phyloP scores from a whole-genome alignment of 1,140 invertebrate genomes.

The Formica exsecta region DNA sequence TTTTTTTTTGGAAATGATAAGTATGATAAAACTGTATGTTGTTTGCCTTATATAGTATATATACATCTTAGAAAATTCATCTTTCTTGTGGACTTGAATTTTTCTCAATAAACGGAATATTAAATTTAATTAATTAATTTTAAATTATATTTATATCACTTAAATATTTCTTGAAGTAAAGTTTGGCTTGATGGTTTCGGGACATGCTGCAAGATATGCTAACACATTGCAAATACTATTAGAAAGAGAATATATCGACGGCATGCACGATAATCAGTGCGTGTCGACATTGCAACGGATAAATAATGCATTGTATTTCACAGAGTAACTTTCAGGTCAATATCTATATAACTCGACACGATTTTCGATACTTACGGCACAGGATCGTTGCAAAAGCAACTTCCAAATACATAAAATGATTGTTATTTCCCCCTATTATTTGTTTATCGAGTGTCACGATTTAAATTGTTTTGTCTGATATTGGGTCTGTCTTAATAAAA shows the following conservation, averaged over 20 bases:
- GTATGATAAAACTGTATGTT: neutral
- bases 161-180: neutral
- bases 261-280: conserved; percentile 70
- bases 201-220: neutral
- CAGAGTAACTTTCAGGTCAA: conserved; percentile 36
- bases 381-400: neutral
- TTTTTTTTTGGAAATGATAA: neutral
- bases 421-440: neutral
- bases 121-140: neutral
- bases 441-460: neutral
- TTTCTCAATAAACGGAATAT: neutral
- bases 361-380: conserved; percentile 18
- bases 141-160: neutral
- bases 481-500: no score
- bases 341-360: neutral
- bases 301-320: conserved; percentile 47
- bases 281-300: conserved; percentile 70
- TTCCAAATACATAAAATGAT: neutral
- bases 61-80: neutral
- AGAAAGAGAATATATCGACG: conserved; percentile 51
- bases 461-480: neutral
- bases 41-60: neutral
- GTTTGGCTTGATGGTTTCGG: neutral
- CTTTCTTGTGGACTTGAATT: neutral
- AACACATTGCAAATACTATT: neutral